These are phyloP conservation scores for Caerostris darwini DNA, from an alignment of 1,140 invertebrate genomes.

Conservation along the genomic window DNA sequence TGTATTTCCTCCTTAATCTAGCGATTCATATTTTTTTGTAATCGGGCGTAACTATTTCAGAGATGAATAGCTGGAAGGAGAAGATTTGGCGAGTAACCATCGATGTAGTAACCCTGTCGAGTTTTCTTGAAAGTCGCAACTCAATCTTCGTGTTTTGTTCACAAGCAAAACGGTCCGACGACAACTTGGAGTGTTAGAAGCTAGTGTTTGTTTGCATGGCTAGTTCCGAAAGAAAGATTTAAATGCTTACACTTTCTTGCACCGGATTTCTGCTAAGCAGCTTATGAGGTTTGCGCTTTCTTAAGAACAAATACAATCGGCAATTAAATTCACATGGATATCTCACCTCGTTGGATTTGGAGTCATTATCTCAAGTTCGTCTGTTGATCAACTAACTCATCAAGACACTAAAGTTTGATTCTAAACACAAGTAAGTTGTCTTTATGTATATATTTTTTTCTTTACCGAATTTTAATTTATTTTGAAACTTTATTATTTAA, in stretches of 20 bases:
- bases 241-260: constrained; percentile 4
- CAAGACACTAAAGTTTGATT: background rate
- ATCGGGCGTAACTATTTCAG: too few relatives aligned
- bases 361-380: background rate
- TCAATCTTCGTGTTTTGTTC: constrained; percentile 33
- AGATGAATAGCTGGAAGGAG: background rate
- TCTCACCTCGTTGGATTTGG: constrained; percentile 14
- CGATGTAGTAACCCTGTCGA: constrained; percentile 8
- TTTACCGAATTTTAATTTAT: background rate
- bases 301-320: background rate
- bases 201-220: background rate
- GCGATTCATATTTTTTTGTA: too few relatives aligned
- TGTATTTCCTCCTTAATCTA: too few relatives aligned
- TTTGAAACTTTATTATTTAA: too few relatives aligned
- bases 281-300: background rate
- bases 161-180: constrained; percentile 36
- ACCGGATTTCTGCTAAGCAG: background rate
- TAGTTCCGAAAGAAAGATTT: constrained; percentile 12
- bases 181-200: constrained; percentile 21
- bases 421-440: background rate
- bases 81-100: constrained; percentile 9
- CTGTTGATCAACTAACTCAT: background rate
- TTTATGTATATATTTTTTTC: background rate
- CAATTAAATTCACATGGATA: background rate
- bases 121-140: background rate